phyloP scores from a whole-genome alignment of 2,113 vertebrate species.

The Fregata magnificens region DNA sequence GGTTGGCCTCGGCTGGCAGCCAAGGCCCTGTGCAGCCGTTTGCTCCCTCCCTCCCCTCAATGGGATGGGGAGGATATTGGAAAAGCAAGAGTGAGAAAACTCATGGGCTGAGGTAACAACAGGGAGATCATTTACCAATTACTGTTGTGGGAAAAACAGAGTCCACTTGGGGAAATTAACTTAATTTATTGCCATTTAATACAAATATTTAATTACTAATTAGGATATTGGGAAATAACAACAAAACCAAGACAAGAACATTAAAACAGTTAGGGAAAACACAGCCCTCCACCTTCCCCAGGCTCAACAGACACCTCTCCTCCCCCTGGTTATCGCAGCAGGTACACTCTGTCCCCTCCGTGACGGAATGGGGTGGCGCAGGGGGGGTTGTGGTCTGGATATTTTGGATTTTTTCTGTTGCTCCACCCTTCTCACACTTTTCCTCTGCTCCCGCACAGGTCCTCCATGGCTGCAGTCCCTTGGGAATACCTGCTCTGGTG shows the following conservation, averaged over 20 bases:
- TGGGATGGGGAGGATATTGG: accelerated
- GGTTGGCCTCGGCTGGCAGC: not conserved
- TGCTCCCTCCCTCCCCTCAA: accelerated
- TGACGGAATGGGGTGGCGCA: accelerated
- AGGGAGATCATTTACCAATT: not conserved
- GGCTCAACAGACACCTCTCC: not conserved
- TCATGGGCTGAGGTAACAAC: not conserved
- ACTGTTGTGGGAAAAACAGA: not conserved
- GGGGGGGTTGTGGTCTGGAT: accelerated
- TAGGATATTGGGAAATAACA: not conserved
- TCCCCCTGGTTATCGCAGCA: not conserved
- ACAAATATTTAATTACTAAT: not conserved
- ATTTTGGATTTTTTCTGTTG: accelerated
- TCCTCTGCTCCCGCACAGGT: not conserved
- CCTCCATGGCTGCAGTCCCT: not conserved
- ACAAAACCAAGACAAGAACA: accelerated
- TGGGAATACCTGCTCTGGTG: not conserved
- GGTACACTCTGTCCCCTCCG: accelerated
- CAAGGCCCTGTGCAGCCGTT: not conserved
- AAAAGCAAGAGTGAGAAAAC: not conserved
- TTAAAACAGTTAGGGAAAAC: not conserved
- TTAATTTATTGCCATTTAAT: not conserved
- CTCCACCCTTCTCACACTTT: not conserved
- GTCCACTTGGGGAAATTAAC: not conserved
- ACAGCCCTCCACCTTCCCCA: not conserved